Evolutionary conservation across 2,113 vertebrate species (phyloP), one percentile per base, ranked within the genome.

Genomic region (Eupsittula cactorum): DNA sequence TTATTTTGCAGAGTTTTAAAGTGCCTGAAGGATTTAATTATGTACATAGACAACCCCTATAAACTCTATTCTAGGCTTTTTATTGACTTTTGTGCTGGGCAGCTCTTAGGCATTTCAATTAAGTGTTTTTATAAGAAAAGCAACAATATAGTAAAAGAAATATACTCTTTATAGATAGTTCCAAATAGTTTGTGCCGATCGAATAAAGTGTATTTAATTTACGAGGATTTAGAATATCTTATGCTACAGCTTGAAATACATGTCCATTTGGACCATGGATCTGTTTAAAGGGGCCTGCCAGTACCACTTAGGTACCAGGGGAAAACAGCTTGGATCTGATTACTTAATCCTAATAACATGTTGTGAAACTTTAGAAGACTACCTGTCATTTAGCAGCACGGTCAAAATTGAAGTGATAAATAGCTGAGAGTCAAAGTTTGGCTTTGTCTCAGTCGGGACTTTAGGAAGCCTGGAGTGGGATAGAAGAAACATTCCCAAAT

Each of bases 21-120:
- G 98, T 97, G 99, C 98, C 99, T 99, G 98, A 98, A 99, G 99
- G 99, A 98, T 99, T 99, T 99, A 99, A 99, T 99, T 99, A 99
- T 98, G 98, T 98, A 98, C 98, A 99, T 99, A 99, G 98, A 99
- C 99, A 98, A 99, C 98, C 98, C 98, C 98, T 98, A 99, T 99
- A 99, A 99, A 99, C 98, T 99, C 99, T 99, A 99, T 99, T 99
- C 99, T 99, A 98, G 98, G 99, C 96, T 98, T 99, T 98, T 99
- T 99, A 99, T 99, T 99, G 99, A 99, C 98, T 98, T 99, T 99
- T 98, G 97, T 98, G 97, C 98, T 92, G 98, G 96, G 98, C 98
- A 98, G 98, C 98, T 99, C 99, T 99, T 98, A 98, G 98, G 99
- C 99, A 98, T 99, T 99, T 99, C 99, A 99, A 99, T 99, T 99